Evolutionary conservation across 2,113 vertebrate genomes (phyloP), one percentile per base, ranked within the genome.

Genomic region (Tretioscincus oriximinensis): DNA sequence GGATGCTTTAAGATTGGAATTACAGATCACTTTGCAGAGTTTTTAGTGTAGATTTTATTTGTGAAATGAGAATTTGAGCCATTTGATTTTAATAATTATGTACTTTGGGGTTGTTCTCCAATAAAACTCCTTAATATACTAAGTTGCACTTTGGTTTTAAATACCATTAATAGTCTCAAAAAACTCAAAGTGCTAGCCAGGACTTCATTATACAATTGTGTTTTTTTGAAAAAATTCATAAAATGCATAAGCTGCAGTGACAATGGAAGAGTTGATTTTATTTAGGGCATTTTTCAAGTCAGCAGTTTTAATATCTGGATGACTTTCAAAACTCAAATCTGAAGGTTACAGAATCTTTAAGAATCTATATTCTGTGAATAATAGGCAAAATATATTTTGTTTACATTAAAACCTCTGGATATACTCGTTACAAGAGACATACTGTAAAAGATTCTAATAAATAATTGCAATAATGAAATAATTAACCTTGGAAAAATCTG

Each of bases 151-250:
- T 21, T 26, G 0, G 29, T 35, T 65, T 72, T 54, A 9, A 75
- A 75, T 54, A 63, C 28, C 69, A 3, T 54, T 60, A 58, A 60
- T 16, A 28, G 35, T 83, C 75, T 54, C 69, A 67, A 80, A 29
- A 81, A 77, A 45, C 77, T 71, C 60, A 28, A 65, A 86, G 66
- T n/a, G 67, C 64, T 85, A 88, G 60, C 80, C 61, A 10, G 71
- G 45, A 49, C 54, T 35, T 64, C 70, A 77, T 70, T 76, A 77
- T 28, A 71, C 66, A 70, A 9, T 64, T 71, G n/a, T 69, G 75
- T 29, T 41, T 41, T 41, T 75, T 4, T 85, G 29, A n/a, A 68
- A 76, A 73, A 80, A 78, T 88, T 87, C 75, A 70, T 76, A 69
- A 41, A 0, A 0, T 67, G 75, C 8, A 29, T 24, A 12, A 58